phyloP scores from a whole-genome alignment of 2,888 invertebrate genomes.

The Cerceris ruficornis region DNA sequence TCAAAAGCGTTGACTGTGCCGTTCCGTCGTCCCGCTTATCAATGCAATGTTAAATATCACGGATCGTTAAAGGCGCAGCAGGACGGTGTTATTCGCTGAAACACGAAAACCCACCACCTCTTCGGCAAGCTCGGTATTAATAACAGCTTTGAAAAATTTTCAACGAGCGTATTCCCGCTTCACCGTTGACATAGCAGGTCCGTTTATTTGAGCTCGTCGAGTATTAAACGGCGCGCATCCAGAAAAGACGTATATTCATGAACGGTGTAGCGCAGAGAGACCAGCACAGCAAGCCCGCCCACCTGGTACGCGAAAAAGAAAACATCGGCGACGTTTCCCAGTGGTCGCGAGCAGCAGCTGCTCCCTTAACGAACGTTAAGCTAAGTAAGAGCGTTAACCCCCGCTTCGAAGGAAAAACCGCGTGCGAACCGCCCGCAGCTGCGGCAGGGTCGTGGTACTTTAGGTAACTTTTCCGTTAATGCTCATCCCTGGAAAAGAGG shows the following conservation, averaged over 20 bases:
- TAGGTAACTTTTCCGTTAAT: constrained; percentile 74
- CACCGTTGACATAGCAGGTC: neutral
- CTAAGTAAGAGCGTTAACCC: constrained; percentile 71
- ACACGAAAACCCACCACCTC: too few species aligned
- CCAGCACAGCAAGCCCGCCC: constrained; percentile 3
- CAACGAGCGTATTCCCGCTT: neutral
- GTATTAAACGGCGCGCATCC: constrained; percentile 24
- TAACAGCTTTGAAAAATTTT: neutral
- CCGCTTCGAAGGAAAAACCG: constrained; percentile 60
- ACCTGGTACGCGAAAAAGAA: constrained; percentile 54
- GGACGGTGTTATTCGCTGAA: too few species aligned
- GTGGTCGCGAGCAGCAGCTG: constrained; percentile 62
- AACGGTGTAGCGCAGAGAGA: neutral
- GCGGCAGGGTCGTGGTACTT: constrained; percentile 64
- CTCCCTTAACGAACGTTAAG: constrained; percentile 66
- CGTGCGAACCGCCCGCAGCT: constrained; percentile 65
- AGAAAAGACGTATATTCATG: constrained; percentile 30
- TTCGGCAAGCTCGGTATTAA: neutral
- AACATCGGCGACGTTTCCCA: constrained; percentile 59
- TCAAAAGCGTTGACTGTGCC: too few species aligned
- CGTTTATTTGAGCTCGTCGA: constrained; percentile 14
- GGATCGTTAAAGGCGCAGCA: too few species aligned
- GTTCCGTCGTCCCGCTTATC: too few species aligned
- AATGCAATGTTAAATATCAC: too few species aligned
- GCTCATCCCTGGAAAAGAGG: constrained; percentile 63